Percentiles rank a stretch among this genome's conserved stretches.
These are phyloP conservation scores for Poeciliopsis paucimaculata DNA, from an alignment of 2,797 vertebrate genomes.

Conservation along the genomic window DNA sequence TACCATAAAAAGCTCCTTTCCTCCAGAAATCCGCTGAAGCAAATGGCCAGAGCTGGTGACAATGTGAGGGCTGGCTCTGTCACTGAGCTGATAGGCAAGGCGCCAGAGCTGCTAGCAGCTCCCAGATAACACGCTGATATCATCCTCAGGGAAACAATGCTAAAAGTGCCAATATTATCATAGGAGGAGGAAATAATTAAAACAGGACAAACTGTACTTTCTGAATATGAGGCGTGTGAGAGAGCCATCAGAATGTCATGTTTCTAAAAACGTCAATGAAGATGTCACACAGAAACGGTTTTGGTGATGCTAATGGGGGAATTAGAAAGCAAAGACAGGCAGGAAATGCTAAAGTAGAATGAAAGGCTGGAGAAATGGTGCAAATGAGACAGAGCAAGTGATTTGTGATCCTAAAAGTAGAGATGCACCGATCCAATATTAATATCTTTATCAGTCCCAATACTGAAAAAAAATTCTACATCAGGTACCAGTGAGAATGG, in stretches of 20 bases:
- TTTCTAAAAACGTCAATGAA: conserved; percentile 7
- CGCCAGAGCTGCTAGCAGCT: conserved; percentile 48
- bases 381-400: background rate
- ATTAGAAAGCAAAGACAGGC: conserved; percentile 36
- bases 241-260: background rate
- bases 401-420: no score
- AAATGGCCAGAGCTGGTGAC: conserved; percentile 51
- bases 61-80: conserved; percentile 43
- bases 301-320: conserved; percentile 23
- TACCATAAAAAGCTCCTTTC: conserved; percentile 23
- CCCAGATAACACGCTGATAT: conserved; percentile 63
- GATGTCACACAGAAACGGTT: conserved; percentile 18
- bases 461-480: no score
- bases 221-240: conserved; percentile 2
- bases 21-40: conserved; percentile 45
- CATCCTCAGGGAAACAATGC: conserved; percentile 36
- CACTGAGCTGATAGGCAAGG: conserved; percentile 63
- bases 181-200: conserved; percentile 47
- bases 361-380: conserved; percentile 25
- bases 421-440: no score
- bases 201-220: conserved; percentile 21
- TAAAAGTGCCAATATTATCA: conserved; percentile 32
- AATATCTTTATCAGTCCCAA: no score
- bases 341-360: conserved; percentile 37
- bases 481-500: no score